A percentile compares a stretch with the other conserved stretches of the same genome.
phyloP scores from a whole-genome alignment of 2,888 invertebrate species.

The Himalopsyche kuldschensis region DNA sequence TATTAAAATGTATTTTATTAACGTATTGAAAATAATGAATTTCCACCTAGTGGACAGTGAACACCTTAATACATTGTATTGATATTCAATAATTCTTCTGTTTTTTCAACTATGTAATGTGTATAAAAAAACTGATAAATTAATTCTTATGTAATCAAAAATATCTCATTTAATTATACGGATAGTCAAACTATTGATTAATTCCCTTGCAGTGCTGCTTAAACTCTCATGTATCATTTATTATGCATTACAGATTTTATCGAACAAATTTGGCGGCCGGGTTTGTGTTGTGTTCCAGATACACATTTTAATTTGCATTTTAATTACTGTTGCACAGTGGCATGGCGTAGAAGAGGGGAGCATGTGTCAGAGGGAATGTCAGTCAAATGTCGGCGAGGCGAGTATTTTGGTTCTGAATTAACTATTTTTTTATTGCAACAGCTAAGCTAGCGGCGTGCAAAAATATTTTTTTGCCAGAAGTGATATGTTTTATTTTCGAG shows the following conservation, averaged over 20 bases:
- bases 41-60: too few species aligned
- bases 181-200: not conserved
- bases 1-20: too few species aligned
- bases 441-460: not conserved
- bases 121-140: too few species aligned
- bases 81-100: too few species aligned
- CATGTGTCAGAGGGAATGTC: slow-evolving; percentile 6
- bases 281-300: slow-evolving; percentile 9
- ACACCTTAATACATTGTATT: too few species aligned
- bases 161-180: not conserved
- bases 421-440: not conserved
- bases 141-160: not conserved
- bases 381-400: slow-evolving; percentile 4
- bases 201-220: not conserved
- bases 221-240: not conserved
- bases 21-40: too few species aligned
- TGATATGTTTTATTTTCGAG: not conserved
- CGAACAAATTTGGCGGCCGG: not conserved
- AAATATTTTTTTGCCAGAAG: not conserved
- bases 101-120: too few species aligned
- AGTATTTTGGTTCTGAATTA: slow-evolving; percentile 1
- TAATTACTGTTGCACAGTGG: slow-evolving; percentile 4
- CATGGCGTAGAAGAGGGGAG: not conserved
- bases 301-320: slow-evolving; percentile 22
- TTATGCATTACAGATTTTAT: slow-evolving; percentile 1